phyloP scores from a whole-genome alignment of 2,113 vertebrate genomes.

The Pangasianodon hypophthalmus region DNA sequence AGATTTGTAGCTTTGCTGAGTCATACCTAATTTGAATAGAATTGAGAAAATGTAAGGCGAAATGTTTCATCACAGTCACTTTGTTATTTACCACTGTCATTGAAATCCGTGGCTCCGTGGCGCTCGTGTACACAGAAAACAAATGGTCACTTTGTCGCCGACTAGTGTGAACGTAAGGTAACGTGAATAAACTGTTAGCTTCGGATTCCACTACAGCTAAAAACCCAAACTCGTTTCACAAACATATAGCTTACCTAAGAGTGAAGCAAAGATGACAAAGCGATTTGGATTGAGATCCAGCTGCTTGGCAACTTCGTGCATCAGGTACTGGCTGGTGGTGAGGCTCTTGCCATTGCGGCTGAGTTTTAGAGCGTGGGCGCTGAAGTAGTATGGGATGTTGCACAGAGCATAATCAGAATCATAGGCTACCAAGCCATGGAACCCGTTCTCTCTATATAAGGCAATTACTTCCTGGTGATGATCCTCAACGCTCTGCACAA shows the following conservation, averaged over 20 bases:
- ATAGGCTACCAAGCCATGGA: constrained; percentile 92
- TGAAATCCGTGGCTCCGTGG: no score
- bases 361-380: constrained; percentile 93
- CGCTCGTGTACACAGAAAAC: background rate
- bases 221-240: background rate
- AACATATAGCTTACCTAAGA: constrained; percentile 82
- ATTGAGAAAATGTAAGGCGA: background rate
- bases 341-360: constrained; percentile 96
- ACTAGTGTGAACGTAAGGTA: background rate
- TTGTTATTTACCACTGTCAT: background rate
- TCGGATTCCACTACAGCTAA: background rate
- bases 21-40: background rate
- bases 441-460: constrained; percentile 90
- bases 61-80: background rate
- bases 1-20: background rate
- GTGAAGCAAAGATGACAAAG: constrained; percentile 92
- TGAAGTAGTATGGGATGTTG: constrained; percentile 96
- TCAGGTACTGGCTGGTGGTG: constrained; percentile 95
- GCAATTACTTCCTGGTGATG: constrained; percentile 96
- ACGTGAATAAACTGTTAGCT: background rate
- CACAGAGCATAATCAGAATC: constrained; percentile 95
- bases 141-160: background rate
- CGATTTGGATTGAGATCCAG: constrained; percentile 91
- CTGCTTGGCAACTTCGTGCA: constrained; percentile 95
- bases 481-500: constrained; percentile 94